Percentiles rank a stretch among this genome's conserved stretches.
Conservation (phyloP, 2,113 vertebrate genomes). For the Myrmecophaga tridactyla region DNA sequence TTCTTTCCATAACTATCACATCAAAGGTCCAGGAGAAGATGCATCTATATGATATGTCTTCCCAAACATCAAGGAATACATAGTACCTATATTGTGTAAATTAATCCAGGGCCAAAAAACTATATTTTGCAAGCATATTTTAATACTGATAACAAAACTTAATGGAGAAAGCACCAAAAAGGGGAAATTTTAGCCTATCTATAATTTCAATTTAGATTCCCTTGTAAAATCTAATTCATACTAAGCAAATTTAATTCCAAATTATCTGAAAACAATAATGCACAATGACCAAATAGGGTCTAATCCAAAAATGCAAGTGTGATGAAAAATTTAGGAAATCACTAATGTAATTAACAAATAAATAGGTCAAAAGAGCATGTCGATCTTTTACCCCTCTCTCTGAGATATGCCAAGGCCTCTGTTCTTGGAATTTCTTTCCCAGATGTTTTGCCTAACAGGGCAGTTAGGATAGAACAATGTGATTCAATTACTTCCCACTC, state of each 20-base stretch:
- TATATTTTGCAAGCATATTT: background rate
- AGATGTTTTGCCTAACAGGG: constrained; percentile 21
- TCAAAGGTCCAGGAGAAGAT: background rate
- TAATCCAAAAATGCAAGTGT: background rate
- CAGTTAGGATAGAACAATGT: background rate
- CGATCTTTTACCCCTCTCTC: background rate
- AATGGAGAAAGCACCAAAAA: background rate
- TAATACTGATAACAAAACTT: background rate
- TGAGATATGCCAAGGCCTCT: background rate
- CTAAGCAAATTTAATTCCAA: background rate
- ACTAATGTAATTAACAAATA: background rate
- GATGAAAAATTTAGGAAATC: background rate
- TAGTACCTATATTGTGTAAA: background rate
- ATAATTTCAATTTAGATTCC: background rate
- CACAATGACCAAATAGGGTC: background rate
- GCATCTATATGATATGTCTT: background rate
- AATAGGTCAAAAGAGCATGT: background rate
- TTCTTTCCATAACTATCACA: background rate
- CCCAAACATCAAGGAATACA: background rate
- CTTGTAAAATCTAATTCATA: background rate
- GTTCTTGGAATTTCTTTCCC: background rate
- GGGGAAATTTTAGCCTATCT: background rate
- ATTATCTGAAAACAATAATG: background rate
- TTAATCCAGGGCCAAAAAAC: background rate
- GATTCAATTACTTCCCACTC: constrained; percentile 21